Conservation (phyloP, 2,797 vertebrate genomes). For the Darevskia mixta region DNA sequence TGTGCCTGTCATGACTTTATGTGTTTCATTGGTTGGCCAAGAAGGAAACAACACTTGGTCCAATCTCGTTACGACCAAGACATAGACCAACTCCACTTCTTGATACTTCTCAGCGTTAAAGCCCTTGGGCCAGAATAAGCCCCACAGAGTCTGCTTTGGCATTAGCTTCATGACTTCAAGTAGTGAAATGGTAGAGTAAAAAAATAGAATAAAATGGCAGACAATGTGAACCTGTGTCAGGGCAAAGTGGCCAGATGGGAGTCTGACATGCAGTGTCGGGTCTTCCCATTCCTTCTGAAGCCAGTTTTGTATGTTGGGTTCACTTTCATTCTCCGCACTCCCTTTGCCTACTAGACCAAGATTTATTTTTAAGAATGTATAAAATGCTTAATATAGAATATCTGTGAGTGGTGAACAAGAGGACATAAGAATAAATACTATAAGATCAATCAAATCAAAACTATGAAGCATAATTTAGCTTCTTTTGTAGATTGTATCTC, state of each 20-base stretch:
- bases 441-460: too few relatives aligned
- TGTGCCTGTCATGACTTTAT: not conserved
- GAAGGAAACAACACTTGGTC: not conserved
- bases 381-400: too few relatives aligned
- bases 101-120: slow-evolving; percentile 29
- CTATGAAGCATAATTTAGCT: too few relatives aligned
- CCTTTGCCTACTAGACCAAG: not conserved
- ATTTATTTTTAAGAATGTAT: not conserved
- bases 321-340: not conserved
- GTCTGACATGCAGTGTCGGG: not conserved
- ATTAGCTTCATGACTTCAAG: not conserved
- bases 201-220: not conserved
- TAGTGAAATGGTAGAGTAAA: not conserved
- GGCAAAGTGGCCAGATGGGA: not conserved
- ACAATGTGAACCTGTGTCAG: not conserved
- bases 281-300: not conserved
- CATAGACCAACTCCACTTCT: rapidly evolving
- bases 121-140: not conserved
- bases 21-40: not conserved
- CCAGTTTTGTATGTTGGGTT: not conserved
- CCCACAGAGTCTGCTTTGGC: slow-evolving; percentile 3
- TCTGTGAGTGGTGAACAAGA: too few relatives aligned
- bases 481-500: too few relatives aligned
- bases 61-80: not conserved
- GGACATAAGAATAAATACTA: too few relatives aligned